phyloP scores from a whole-genome alignment of 1,140 invertebrate species.

The Neuroterus valhalla region DNA sequence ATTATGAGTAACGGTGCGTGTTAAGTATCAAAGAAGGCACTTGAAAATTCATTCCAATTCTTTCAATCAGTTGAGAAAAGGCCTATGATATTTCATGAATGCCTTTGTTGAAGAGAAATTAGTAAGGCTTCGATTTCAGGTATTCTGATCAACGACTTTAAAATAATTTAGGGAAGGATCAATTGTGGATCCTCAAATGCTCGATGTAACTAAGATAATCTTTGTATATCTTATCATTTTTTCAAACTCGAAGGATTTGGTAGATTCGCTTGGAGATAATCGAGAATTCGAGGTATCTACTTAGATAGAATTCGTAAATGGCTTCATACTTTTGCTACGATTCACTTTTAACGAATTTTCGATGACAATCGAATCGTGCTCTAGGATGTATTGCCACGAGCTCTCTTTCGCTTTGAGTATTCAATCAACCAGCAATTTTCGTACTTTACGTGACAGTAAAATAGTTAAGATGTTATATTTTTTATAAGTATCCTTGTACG shows the following conservation, averaged over 20 bases:
- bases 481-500: slow-evolving; percentile 11
- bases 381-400: background rate
- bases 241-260: background rate
- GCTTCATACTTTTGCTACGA: slow-evolving; percentile 17
- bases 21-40: slow-evolving; percentile 20
- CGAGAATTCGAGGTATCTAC: slow-evolving; percentile 11
- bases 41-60: slow-evolving; percentile 20
- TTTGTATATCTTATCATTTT: background rate
- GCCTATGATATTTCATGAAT: background rate
- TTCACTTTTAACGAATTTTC: slow-evolving; percentile 3
- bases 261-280: background rate
- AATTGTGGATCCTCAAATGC: slow-evolving; percentile 1
- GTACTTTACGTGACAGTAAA: slow-evolving; percentile 24
- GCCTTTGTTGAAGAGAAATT: background rate
- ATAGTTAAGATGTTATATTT: slow-evolving; percentile 17
- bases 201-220: background rate
- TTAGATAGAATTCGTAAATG: slow-evolving; percentile 22
- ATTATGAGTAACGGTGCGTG: slow-evolving; percentile 19
- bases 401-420: slow-evolving; percentile 11
- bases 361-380: slow-evolving; percentile 1
- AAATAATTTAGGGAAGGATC: background rate
- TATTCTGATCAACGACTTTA: slow-evolving; percentile 4
- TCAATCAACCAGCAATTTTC: background rate
- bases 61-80: background rate
- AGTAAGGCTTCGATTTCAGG: background rate